Base-by-base conservation (phyloP, 2,888 invertebrate genomes). In the Lagria hirta region DNA sequence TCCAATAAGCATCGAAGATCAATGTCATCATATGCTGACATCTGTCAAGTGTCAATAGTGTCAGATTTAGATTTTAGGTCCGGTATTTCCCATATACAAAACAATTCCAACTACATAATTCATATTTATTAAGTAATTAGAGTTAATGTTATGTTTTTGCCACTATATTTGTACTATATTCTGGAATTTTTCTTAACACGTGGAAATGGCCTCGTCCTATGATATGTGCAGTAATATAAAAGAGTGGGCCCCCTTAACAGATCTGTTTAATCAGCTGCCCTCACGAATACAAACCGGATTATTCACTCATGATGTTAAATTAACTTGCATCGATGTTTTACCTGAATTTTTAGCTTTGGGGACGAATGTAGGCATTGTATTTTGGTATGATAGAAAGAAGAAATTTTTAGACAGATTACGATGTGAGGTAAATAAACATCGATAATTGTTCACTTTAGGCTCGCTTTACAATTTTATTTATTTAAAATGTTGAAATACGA, bases 401-500 rank as follows among this genome's bases (percentile, higher is more conserved):
- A 84, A 83, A 33, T 82, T 84, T 54, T 75, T 93, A 49, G 86
- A 91, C 63, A 81, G 86, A 58, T 73, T 94, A 1, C 75, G 84
- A 65, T 84, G 88, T 60, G 89, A 91, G 80, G 94, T 92, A 76
- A n/a, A n/a, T n/a, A n/a, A n/a, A n/a, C n/a, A n/a, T n/a, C n/a
- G n/a, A n/a, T n/a, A n/a, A 71, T 72, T 12, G 4, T 8, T 24
- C 24, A 5, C 28, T 6, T n/a, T n/a, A n/a, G n/a, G n/a, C n/a
- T 14, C 5, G 3, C 8, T 7, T 3, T 16, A 34, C 17, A 4
- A n/a, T n/a, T n/a, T n/a, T n/a, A n/a, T n/a, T n/a, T n/a, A n/a
- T n/a, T 23, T 6, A 3, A 4, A 16, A 24, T 11, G n/a, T 24
- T 27, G 4, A 13, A 8, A 17, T 6, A 2, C 3, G 12, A 13